Evolutionary conservation across 1,140 invertebrate species (phyloP).

Genomic region (Arctopsyche grandis): DNA sequence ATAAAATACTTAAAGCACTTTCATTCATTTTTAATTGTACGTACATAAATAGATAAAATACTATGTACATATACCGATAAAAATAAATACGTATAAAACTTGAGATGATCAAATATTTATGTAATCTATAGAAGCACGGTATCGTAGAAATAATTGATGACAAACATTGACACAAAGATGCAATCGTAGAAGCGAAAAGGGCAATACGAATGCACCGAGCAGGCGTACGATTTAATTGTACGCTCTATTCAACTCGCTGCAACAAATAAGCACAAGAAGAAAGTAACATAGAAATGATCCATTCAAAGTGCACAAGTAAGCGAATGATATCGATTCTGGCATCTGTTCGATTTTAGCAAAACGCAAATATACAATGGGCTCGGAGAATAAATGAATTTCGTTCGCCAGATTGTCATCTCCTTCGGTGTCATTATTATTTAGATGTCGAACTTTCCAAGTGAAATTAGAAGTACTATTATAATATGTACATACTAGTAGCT

Average conservation of each 20-base stretch:
- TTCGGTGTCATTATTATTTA: conserved; percentile 17
- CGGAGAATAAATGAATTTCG: neutral
- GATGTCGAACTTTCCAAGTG: conserved; percentile 1
- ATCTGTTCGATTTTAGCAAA: neutral
- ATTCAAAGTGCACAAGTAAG: neutral
- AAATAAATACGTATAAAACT: no score
- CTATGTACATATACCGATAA: no score
- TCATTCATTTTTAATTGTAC: no score
- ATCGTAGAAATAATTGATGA: no score
- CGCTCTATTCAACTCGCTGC: neutral
- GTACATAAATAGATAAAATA: no score
- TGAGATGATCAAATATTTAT: no score
- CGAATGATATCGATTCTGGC: conserved; percentile 11
- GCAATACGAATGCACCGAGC: no score
- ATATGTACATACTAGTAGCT: no score
- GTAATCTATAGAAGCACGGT: no score
- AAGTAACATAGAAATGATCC: neutral
- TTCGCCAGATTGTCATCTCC: conserved; percentile 3
- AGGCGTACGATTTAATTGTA: neutral
- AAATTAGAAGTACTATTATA: neutral
- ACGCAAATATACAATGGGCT: neutral
- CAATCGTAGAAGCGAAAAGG: no score
- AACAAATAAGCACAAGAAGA: neutral
- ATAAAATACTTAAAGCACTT: neutral
- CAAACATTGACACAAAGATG: no score